Conservation (phyloP, 2,888 invertebrate genomes). For the Escarpia spicata region DNA sequence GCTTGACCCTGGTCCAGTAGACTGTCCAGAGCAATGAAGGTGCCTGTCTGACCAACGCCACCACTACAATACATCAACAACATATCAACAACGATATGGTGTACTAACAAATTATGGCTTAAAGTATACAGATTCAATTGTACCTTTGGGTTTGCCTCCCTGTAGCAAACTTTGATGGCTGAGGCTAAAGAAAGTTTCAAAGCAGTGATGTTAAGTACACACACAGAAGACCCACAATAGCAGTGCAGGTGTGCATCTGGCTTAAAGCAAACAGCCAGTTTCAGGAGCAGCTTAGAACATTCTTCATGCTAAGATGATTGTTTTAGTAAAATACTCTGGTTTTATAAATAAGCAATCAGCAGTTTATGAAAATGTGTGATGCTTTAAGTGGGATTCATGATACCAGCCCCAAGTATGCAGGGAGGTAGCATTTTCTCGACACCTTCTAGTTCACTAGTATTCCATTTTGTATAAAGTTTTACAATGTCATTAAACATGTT, state of each 20-base stretch:
- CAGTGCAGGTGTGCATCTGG: not conserved
- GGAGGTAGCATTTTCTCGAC: no score
- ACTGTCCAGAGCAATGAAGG: not conserved
- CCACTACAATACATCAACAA: not conserved
- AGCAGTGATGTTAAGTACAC: not conserved
- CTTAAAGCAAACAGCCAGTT: not conserved
- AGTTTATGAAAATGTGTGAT: no score
- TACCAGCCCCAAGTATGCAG: no score
- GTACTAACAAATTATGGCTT: not conserved
- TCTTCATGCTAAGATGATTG: no score
- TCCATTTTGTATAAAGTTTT: no score
- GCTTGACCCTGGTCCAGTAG: constrained; percentile 5
- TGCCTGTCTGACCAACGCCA: not conserved
- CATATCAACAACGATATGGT: not conserved
- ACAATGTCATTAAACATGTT: no score
- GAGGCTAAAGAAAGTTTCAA: not conserved
- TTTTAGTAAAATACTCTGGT: no score
- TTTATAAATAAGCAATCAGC: no score
- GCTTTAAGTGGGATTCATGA: no score
- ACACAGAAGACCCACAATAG: no score
- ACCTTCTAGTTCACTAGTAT: no score
- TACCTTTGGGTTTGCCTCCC: not conserved
- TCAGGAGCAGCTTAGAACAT: no score
- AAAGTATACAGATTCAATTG: not conserved
- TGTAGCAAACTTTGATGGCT: not conserved